These are phyloP conservation scores for Thereva unica DNA, from an alignment of 2,888 invertebrate species.

Conservation along the genomic window DNA sequence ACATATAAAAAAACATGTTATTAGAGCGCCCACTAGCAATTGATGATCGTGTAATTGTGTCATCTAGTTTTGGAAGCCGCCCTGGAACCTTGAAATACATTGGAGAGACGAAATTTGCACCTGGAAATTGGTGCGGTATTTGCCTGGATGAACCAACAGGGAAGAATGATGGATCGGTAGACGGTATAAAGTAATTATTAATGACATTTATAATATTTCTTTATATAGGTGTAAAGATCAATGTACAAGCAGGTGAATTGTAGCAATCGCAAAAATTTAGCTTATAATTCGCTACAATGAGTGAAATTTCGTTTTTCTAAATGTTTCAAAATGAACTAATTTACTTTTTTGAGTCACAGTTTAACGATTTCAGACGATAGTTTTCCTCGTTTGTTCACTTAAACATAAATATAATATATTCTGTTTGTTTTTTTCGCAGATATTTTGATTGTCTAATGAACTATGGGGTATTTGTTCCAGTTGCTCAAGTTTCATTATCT, in stretches of 20 bases:
- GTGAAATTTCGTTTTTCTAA: no score
- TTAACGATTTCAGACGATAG: no score
- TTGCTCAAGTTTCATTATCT: slow-evolving; percentile 85
- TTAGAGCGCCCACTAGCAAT: slow-evolving; percentile 69
- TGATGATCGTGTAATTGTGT: slow-evolving; percentile 91
- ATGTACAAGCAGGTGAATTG: background rate
- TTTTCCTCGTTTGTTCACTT: no score
- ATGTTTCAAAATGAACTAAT: no score
- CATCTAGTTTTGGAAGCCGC: slow-evolving; percentile 84
- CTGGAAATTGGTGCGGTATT: slow-evolving; percentile 94
- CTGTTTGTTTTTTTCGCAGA: slow-evolving; percentile 61
- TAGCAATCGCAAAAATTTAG: background rate
- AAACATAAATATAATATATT: no score
- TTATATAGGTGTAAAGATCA: background rate
- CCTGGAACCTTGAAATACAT: slow-evolving; percentile 83
- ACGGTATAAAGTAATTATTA: slow-evolving; percentile 75
- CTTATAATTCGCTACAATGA: background rate
- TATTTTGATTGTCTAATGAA: slow-evolving; percentile 92
- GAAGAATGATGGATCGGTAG: slow-evolving; percentile 95
- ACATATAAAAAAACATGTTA: no score
- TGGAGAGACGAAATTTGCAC: slow-evolving; percentile 87
- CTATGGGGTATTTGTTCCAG: slow-evolving; percentile 91
- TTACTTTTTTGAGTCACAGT: no score
- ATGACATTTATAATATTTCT: background rate
- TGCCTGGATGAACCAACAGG: slow-evolving; percentile 92